Conservation (phyloP, 2,888 invertebrate genomes). For the Stegana nigrithorax region DNA sequence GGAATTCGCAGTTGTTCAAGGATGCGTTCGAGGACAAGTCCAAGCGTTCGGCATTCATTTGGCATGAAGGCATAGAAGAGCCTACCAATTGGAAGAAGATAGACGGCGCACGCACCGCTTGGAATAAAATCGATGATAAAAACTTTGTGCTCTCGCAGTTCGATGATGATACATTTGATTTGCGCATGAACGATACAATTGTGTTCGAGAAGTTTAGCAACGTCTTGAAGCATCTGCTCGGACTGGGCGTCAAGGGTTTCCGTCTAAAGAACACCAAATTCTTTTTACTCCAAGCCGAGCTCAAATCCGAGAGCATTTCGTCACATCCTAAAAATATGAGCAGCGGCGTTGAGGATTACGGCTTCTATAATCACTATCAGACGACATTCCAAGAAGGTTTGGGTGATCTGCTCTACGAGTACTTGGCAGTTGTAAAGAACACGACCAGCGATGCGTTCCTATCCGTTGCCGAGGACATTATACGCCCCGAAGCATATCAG, state of each 20-base stretch:
- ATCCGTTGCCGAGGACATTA: slow-evolving; percentile 64
- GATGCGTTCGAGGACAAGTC: slow-evolving; percentile 73
- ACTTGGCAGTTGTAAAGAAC: slow-evolving; percentile 74
- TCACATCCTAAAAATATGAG: slow-evolving; percentile 42
- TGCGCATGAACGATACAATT: slow-evolving; percentile 80
- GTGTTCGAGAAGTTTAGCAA: slow-evolving; percentile 77
- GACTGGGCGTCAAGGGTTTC: slow-evolving; percentile 84
- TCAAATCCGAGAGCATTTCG: slow-evolving; percentile 68
- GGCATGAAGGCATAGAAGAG: slow-evolving; percentile 71
- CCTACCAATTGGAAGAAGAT: slow-evolving; percentile 81
- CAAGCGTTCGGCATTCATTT: slow-evolving; percentile 83
- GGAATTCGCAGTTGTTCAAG: slow-evolving; percentile 79
- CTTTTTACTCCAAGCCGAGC: slow-evolving; percentile 70
- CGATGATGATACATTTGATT: slow-evolving; percentile 77
- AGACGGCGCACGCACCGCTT: slow-evolving; percentile 58
- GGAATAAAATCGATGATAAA: slow-evolving; percentile 54
- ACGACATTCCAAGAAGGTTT: slow-evolving; percentile 74
- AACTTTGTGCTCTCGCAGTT: slow-evolving; percentile 84
- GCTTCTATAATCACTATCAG: slow-evolving; percentile 75
- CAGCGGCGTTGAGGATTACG: slow-evolving; percentile 72
- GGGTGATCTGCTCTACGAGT: slow-evolving; percentile 73
- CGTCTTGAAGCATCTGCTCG: slow-evolving; percentile 78
- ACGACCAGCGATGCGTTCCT: slow-evolving; percentile 70
- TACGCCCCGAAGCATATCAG: slow-evolving; percentile 57
- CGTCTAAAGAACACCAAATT: slow-evolving; percentile 75